phyloP scores from a whole-genome alignment of 2,888 invertebrate species.

The Anthoptus insignis region DNA sequence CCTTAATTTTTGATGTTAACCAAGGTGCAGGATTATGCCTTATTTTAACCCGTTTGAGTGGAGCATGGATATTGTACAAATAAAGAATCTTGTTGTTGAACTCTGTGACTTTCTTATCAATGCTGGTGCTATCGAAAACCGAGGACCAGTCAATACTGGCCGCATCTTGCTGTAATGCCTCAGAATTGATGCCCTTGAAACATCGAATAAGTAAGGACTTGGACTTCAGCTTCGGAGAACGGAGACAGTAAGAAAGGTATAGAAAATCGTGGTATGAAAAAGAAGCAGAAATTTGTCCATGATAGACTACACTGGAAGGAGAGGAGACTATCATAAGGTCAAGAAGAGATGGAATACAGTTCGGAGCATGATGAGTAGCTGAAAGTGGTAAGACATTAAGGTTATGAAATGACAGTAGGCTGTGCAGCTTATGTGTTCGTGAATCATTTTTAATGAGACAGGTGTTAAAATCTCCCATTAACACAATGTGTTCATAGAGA shows the following conservation, averaged over 20 bases:
- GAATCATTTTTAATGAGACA: constrained; percentile 1
- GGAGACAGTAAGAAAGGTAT: background rate
- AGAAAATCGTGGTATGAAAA: constrained; percentile 11
- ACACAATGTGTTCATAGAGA: background rate
- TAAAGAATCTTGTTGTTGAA: background rate
- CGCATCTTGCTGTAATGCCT: background rate
- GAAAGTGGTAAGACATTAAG: background rate
- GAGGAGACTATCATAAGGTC: constrained; percentile 7
- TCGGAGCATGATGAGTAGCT: background rate
- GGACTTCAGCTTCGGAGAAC: too few species aligned
- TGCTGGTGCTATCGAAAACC: background rate
- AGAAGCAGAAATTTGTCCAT: background rate
- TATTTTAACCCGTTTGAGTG: constrained; percentile 9
- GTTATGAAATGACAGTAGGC: background rate
- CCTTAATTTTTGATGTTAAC: background rate
- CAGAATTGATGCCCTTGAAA: constrained; percentile 4
- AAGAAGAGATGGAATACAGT: background rate
- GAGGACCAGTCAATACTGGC: background rate
- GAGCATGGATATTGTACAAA: constrained; percentile 15
- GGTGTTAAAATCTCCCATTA: too few species aligned
- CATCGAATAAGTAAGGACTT: background rate
- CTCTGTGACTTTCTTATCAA: background rate
- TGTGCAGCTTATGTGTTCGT: background rate
- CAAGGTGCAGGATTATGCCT: constrained; percentile 8
- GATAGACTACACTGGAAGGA: background rate